phyloP scores from a whole-genome alignment of 2,888 invertebrate species.

The Oxycera nigricornis region DNA sequence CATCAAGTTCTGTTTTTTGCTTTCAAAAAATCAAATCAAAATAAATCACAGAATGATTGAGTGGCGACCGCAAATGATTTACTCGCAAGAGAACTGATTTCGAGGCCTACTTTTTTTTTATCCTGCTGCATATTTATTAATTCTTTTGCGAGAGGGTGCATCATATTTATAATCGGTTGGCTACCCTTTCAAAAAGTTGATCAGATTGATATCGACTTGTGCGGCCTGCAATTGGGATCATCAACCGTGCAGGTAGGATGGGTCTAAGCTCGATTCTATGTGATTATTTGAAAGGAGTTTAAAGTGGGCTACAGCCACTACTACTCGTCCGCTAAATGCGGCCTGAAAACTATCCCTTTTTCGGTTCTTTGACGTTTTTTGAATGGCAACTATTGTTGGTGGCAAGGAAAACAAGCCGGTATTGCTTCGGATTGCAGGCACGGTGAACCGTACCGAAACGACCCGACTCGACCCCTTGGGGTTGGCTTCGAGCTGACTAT shows the following conservation, averaged over 20 bases:
- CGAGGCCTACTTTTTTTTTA: background rate
- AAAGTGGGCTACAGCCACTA: constrained; percentile 26
- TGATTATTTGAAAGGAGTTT: constrained; percentile 4
- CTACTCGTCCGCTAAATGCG: background rate
- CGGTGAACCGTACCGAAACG: background rate
- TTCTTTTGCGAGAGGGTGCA: background rate
- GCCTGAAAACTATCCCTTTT: constrained; percentile 24
- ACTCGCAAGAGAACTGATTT: background rate
- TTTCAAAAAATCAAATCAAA: constrained; percentile 2
- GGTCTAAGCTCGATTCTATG: background rate
- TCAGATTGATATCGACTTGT: constrained; percentile 31
- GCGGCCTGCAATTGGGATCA: background rate
- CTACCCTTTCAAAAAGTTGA: constrained; percentile 23
- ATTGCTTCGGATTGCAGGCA: constrained; percentile 9
- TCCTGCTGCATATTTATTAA: background rate
- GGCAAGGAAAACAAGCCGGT: constrained; percentile 13
- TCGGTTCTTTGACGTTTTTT: background rate
- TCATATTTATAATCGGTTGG: constrained; percentile 12
- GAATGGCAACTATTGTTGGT: constrained; percentile 24
- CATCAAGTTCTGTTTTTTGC: background rate
- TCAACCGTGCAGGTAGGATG: background rate
- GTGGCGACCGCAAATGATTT: constrained; percentile 32
- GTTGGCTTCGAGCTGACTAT: background rate
- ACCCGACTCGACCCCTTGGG: too few species aligned
- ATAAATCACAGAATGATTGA: constrained; percentile 36